These are phyloP conservation scores for Plecotus auritus DNA, from an alignment of 2,113 vertebrate species.

Conservation along the genomic window DNA sequence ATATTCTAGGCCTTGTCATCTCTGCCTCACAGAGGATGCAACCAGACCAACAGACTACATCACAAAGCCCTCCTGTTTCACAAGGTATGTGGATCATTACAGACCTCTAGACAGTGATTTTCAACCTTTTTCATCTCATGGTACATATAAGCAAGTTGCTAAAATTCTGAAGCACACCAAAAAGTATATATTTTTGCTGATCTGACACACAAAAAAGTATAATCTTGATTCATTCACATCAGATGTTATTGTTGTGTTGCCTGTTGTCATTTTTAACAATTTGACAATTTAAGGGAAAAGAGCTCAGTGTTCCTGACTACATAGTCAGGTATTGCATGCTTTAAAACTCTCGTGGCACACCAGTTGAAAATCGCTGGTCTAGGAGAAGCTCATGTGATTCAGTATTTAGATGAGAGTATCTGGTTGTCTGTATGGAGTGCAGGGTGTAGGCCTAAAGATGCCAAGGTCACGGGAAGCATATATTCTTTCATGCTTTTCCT, in stretches of 20 bases:
- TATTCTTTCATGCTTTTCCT: background rate
- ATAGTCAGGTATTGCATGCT: background rate
- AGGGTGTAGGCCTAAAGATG: background rate
- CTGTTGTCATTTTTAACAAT: background rate
- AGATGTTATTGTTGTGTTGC: background rate
- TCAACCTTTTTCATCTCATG: background rate
- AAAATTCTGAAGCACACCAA: background rate
- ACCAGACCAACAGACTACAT: slow-evolving; percentile 27
- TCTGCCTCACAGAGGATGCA: slow-evolving; percentile 52
- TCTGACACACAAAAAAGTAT: background rate
- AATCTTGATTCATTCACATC: background rate
- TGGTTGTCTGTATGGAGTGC: background rate
- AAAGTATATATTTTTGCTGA: background rate
- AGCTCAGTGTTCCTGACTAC: background rate
- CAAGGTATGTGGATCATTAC: background rate
- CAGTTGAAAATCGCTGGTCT: background rate
- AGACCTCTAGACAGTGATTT: background rate
- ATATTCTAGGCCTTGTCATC: slow-evolving; percentile 35
- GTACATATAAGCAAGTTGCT: background rate
- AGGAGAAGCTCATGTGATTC: background rate
- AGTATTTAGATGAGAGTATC: background rate
- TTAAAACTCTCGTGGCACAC: background rate
- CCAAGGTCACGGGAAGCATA: background rate
- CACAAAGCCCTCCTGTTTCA: slow-evolving; percentile 59
- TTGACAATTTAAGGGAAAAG: background rate